Percentiles rank a stretch among this genome's conserved stretches.
Conservation (phyloP, 2,888 invertebrate genomes). For the Agrochola macilenta region DNA sequence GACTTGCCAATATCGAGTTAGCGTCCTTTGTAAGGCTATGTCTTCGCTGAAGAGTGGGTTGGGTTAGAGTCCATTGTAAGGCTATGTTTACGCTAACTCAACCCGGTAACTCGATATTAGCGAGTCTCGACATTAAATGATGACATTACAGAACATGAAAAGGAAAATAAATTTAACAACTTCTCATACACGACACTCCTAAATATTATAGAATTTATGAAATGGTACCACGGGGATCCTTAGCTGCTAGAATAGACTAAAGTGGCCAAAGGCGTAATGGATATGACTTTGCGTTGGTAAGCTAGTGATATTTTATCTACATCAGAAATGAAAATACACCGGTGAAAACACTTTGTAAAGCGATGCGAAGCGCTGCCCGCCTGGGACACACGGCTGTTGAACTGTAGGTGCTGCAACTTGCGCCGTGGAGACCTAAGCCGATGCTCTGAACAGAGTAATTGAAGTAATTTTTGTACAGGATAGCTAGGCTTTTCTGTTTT, state of each 20-base stretch:
- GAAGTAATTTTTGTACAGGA: slow-evolving; percentile 9
- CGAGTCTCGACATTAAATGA: not conserved
- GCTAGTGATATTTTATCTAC: not conserved
- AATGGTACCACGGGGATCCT: not conserved
- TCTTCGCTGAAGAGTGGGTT: not conserved
- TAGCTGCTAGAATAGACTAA: not conserved
- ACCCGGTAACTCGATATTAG: too few species aligned
- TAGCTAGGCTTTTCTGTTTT: not conserved
- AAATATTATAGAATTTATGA: not conserved
- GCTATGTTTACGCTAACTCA: too few species aligned
- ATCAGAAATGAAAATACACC: not conserved
- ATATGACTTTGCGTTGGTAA: not conserved
- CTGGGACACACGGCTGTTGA: not conserved
- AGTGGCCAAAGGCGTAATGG: not conserved
- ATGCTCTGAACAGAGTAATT: slow-evolving; percentile 8
- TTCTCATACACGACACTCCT: not conserved
- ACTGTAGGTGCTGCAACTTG: slow-evolving; percentile 1
- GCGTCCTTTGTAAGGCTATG: not conserved
- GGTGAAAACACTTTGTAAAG: not conserved
- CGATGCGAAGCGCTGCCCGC: not conserved
- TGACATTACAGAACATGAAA: not conserved
- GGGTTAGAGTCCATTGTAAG: slow-evolving; percentile 6
- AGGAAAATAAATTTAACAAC: not conserved
- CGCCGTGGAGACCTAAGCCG: not conserved
- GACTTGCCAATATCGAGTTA: slow-evolving; percentile 40